Percentiles rank a stretch among this genome's conserved stretches.
Evolutionary conservation across 2,888 invertebrate genomes (phyloP).

Genomic region (Anarsia innoxiella): DNA sequence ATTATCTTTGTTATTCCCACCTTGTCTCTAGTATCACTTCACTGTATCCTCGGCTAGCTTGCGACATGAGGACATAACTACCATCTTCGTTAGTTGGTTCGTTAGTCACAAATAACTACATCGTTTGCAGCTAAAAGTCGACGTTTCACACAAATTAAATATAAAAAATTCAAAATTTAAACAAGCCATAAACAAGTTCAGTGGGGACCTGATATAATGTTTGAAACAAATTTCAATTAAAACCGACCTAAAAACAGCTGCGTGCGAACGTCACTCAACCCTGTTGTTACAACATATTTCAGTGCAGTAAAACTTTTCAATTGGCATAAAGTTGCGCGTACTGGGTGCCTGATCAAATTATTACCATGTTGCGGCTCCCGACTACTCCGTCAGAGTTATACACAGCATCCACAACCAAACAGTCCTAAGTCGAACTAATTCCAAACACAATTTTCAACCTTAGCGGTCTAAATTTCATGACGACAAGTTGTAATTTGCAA

Average conservation of each 20-base stretch:
- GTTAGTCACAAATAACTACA: no score
- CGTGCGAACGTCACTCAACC: slow-evolving; percentile 33
- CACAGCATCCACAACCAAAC: slow-evolving; percentile 26
- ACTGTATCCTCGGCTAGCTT: background rate
- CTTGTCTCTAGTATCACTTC: background rate
- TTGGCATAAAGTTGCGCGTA: slow-evolving; percentile 58
- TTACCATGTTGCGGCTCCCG: slow-evolving; percentile 60
- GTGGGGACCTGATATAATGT: no score
- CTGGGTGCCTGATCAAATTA: slow-evolving; percentile 68
- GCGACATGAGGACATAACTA: no score
- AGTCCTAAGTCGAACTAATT: slow-evolving; percentile 26
- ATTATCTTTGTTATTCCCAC: slow-evolving; percentile 7
- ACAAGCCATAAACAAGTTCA: no score
- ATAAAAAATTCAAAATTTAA: no score
- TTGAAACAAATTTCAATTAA: no score
- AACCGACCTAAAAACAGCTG: no score
- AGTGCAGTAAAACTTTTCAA: slow-evolving; percentile 60
- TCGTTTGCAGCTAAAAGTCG: no score
- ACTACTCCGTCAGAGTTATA: slow-evolving; percentile 41
- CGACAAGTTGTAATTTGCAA: background rate
- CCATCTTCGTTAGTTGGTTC: no score
- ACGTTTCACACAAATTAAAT: no score
- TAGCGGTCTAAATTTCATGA: slow-evolving; percentile 11
- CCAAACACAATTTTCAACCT: slow-evolving; percentile 20
- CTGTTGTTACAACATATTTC: slow-evolving; percentile 42